Percentiles rank a stretch among this genome's conserved stretches.
phyloP scores from a whole-genome alignment of 2,797 vertebrate genomes.

The Tinamus major region DNA sequence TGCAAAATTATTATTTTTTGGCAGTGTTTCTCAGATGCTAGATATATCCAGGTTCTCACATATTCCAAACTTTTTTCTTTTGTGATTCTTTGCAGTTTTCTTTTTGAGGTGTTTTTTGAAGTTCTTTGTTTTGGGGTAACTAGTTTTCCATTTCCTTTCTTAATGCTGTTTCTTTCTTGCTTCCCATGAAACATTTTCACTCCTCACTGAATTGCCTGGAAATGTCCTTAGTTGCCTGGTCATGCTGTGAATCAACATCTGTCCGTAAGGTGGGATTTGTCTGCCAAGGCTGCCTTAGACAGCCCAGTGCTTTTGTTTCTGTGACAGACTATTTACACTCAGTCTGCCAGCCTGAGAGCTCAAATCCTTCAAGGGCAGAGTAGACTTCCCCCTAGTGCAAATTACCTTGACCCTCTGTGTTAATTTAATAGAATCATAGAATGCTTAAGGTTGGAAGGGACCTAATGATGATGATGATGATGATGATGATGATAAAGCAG shows the following conservation, averaged over 20 bases:
- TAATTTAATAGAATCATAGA: too few species aligned
- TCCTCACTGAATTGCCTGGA: background rate
- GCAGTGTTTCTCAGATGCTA: background rate
- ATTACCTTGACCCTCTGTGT: too few species aligned
- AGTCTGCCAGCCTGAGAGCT: too few species aligned
- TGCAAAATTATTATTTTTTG: background rate
- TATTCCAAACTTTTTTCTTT: background rate
- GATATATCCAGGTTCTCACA: background rate
- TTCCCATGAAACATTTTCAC: background rate
- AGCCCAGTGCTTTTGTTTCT: too few species aligned
- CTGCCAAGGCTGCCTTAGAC: too few species aligned
- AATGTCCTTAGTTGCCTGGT: background rate
- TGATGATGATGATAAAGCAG: too few species aligned
- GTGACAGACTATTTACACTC: too few species aligned
- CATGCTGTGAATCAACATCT: background rate
- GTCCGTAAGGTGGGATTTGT: too few species aligned
- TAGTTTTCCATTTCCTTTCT: background rate
- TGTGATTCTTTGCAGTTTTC: background rate
- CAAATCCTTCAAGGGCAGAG: too few species aligned
- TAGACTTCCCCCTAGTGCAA: too few species aligned
- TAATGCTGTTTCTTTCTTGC: background rate
- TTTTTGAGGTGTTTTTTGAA: background rate
- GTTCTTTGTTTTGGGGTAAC: background rate
- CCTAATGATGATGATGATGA: too few species aligned
- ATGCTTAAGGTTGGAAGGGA: too few species aligned